phyloP scores from a whole-genome alignment of 2,113 vertebrate genomes.

The Tachysurus fulvidraco region DNA sequence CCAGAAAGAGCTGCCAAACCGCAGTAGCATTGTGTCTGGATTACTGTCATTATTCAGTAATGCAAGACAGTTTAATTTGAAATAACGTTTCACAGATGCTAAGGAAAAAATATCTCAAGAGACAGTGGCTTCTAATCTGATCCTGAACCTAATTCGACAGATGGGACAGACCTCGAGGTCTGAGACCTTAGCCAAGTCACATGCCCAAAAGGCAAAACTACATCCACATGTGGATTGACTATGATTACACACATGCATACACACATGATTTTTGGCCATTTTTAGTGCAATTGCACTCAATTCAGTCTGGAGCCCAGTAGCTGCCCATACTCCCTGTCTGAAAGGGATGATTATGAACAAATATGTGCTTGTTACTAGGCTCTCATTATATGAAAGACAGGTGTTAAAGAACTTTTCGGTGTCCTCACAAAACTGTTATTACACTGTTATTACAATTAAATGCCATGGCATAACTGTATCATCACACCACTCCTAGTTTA shows the following conservation, averaged over 20 bases:
- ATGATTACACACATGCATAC: conserved; percentile 52
- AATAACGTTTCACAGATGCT: conserved; percentile 68
- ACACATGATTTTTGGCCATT: conserved; percentile 26
- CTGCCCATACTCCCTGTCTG: conserved; percentile 30
- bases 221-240: conserved; percentile 65
- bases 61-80: conserved; percentile 51
- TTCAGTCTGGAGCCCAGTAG: conserved; percentile 33
- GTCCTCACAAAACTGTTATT: conserved; percentile 33
- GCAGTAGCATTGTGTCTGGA: conserved; percentile 41
- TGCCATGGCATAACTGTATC: conserved; percentile 19
- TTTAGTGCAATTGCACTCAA: conserved; percentile 32
- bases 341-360: conserved; percentile 51
- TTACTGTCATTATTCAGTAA: conserved; percentile 63
- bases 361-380: conserved; percentile 49
- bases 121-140: conserved; percentile 33
- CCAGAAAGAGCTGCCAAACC: conserved; percentile 15
- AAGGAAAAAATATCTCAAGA: not conserved
- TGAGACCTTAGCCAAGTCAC: conserved; percentile 32
- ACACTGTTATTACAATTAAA: conserved; percentile 33
- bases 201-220: conserved; percentile 63
- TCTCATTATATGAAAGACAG: conserved; percentile 23
- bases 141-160: conserved; percentile 54
- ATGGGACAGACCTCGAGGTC: conserved; percentile 51
- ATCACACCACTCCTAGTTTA: conserved; percentile 37
- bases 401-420: conserved; percentile 39